A percentile compares a stretch with the other conserved stretches of the same genome.
Conservation (phyloP, 2,113 vertebrate genomes). For the Pongo pygmaeus region DNA sequence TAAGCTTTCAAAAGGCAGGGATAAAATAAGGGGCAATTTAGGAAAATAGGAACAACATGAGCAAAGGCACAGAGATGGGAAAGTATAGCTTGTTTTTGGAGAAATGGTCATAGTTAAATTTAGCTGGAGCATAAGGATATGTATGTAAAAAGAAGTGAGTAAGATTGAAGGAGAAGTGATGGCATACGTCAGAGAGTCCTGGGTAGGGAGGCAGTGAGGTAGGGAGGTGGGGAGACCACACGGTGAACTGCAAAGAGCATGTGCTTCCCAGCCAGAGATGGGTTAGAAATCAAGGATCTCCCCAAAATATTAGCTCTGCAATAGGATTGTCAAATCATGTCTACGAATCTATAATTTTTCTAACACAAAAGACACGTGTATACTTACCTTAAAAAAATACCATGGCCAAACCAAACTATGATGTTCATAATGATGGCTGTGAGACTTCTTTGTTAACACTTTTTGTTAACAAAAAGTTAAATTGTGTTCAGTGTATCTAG, state of each 20-base stretch:
- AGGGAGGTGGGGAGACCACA: background rate
- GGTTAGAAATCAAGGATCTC: background rate
- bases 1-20: background rate
- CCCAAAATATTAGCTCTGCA: background rate
- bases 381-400: background rate
- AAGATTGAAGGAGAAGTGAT: background rate
- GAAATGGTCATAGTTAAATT: background rate
- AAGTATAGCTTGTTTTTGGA: background rate
- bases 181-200: background rate
- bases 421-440: background rate
- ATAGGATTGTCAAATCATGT: background rate
- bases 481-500: background rate
- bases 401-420: background rate
- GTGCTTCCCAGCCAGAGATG: background rate
- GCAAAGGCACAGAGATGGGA: background rate
- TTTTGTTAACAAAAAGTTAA: background rate
- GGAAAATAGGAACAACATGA: background rate
- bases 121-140: background rate
- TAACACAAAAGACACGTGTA: background rate
- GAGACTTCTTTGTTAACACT: background rate
- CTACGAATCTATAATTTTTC: background rate
- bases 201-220: background rate
- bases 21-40: slow-evolving; percentile 1
- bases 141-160: background rate
- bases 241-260: background rate